Conservation (phyloP, 2,888 invertebrate genomes). For the Diabrotica balteata region DNA sequence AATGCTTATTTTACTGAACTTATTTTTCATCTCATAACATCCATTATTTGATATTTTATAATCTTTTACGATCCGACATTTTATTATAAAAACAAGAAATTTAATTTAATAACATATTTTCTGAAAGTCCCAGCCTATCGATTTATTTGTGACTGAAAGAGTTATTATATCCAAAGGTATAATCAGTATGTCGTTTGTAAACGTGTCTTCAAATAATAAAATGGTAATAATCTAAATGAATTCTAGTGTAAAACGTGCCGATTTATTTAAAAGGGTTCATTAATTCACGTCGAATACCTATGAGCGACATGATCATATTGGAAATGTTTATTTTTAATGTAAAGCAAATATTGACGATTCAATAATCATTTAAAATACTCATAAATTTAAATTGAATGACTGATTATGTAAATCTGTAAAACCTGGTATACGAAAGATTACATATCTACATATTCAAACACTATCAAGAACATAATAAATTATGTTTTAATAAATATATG, state of each 20-base stretch:
- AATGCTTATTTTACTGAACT: too few species aligned
- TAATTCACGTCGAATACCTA: conserved; percentile 19
- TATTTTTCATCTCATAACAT: too few species aligned
- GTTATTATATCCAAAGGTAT: too few species aligned
- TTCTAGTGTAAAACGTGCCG: conserved; percentile 19
- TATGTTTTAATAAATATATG: too few species aligned
- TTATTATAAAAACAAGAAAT: too few species aligned
- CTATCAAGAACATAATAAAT: not conserved
- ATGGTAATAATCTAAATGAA: conserved; percentile 18
- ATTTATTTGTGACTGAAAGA: too few species aligned
- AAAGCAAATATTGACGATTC: conserved; percentile 20
- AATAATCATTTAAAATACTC: conserved; percentile 29
- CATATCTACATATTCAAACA: conserved; percentile 26
- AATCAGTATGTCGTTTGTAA: not conserved
- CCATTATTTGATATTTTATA: too few species aligned
- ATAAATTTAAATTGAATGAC: conserved; percentile 30
- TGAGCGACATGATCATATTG: conserved; percentile 15
- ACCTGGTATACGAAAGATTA: conserved; percentile 23
- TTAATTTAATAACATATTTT: too few species aligned
- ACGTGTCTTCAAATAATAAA: conserved; percentile 6
- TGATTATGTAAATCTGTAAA: conserved; percentile 30
- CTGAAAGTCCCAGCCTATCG: too few species aligned
- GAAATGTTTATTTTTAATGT: conserved; percentile 30
- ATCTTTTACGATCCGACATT: too few species aligned
- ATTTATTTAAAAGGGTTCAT: conserved; percentile 27